phyloP scores from a whole-genome alignment of 1,140 invertebrate species.

The Muscidifurax raptorellus region DNA sequence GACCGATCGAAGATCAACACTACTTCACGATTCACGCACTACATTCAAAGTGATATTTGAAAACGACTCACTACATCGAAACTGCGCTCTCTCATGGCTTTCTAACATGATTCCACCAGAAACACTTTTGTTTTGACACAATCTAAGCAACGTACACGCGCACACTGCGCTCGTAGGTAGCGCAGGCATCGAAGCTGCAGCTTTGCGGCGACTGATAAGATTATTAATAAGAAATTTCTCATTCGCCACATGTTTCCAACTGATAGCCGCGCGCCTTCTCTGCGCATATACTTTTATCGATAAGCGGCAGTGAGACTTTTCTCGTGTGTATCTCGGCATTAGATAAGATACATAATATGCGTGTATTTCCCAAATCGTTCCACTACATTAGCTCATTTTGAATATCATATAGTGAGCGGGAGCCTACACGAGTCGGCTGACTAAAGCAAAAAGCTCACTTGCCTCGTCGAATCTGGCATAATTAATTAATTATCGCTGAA shows the following conservation, averaged over 20 bases:
- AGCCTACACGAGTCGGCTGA: no score
- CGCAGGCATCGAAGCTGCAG: not conserved
- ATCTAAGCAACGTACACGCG: not conserved
- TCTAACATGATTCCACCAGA: no score
- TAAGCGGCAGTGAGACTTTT: slow-evolving; percentile 18
- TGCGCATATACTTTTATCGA: slow-evolving; percentile 21
- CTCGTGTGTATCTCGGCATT: not conserved
- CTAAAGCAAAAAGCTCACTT: no score
- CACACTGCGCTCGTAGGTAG: not conserved
- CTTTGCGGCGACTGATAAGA: slow-evolving; percentile 38
- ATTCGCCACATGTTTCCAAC: slow-evolving; percentile 22
- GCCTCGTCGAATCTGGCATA: no score
- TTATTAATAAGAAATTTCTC: slow-evolving; percentile 47
- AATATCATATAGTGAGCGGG: no score
- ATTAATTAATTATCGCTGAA: no score
- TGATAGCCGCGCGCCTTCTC: not conserved
- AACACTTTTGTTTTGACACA: no score
- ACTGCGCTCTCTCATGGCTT: no score
- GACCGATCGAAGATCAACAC: no score
- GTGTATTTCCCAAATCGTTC: slow-evolving; percentile 22
- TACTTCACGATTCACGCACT: no score
- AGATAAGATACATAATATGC: slow-evolving; percentile 37
- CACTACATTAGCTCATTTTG: not conserved
- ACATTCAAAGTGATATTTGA: no score
- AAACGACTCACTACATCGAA: no score